Evolutionary conservation across 2,888 invertebrate species (phyloP).

Genomic region (Limnephilus rhombicus): DNA sequence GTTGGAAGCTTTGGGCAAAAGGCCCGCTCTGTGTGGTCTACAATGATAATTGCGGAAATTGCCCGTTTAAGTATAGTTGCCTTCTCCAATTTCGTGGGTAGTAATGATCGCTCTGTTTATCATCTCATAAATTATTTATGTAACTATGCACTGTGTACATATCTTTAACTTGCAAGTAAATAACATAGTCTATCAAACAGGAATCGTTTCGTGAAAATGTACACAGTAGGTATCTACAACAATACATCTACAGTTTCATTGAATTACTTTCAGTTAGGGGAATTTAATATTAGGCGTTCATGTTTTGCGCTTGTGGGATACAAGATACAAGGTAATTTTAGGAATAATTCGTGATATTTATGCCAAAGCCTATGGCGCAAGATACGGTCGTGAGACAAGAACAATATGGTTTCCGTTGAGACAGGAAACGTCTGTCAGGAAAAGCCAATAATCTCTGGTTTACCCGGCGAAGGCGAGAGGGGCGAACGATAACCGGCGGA

Average conservation of each 20-base stretch:
- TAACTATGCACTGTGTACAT: neutral
- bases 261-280: neutral
- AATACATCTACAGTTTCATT: neutral
- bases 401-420: slow-evolving; percentile 52
- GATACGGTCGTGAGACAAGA: slow-evolving; percentile 33
- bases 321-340: slow-evolving; percentile 4
- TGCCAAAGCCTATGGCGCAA: slow-evolving; percentile 37
- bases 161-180: neutral
- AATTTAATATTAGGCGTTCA: neutral
- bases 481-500: slow-evolving; percentile 20
- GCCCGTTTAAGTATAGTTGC: slow-evolving; percentile 38
- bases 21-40: slow-evolving; percentile 59
- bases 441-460: slow-evolving; percentile 63
- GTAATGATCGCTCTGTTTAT: slow-evolving; percentile 35
- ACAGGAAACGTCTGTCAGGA: slow-evolving; percentile 63
- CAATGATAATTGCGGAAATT: slow-evolving; percentile 59
- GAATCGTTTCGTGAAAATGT: neutral
- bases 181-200: neutral
- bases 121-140: slow-evolving; percentile 23
- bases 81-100: slow-evolving; percentile 53
- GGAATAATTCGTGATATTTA: slow-evolving; percentile 16
- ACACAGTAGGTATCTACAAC: neutral
- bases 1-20: slow-evolving; percentile 11
- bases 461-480: slow-evolving; percentile 6
- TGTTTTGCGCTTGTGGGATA: neutral